Percentiles rank a stretch among this genome's conserved stretches.
These are phyloP conservation scores for Benthosema pterotum DNA, from an alignment of 2,797 vertebrate species.

Conservation along the genomic window DNA sequence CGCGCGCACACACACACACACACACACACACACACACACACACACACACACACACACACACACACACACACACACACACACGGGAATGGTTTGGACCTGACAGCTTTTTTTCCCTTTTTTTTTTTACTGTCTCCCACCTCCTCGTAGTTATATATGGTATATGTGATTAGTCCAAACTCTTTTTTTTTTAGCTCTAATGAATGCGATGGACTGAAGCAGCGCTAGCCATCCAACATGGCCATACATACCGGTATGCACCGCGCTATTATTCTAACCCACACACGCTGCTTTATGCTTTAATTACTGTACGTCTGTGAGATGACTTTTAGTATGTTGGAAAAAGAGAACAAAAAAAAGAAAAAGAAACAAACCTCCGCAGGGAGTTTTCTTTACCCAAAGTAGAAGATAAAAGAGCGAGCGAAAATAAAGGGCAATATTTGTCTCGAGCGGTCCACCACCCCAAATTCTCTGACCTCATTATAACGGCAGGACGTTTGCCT, in stretches of 20 bases:
- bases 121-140: not conserved
- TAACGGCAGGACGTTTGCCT: slow-evolving; percentile 61
- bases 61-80: too few relatives aligned
- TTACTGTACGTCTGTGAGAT: too few relatives aligned
- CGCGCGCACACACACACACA: not conserved
- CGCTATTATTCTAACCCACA: slow-evolving; percentile 32
- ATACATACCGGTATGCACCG: too few relatives aligned
- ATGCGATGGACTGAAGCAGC: slow-evolving; percentile 7
- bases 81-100: too few relatives aligned
- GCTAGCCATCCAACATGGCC: not conserved
- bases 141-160: not conserved
- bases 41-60: too few relatives aligned
- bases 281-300: too few relatives aligned
- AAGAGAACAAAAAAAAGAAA: slow-evolving; percentile 13
- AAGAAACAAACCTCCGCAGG: slow-evolving; percentile 45
- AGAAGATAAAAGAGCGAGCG: slow-evolving; percentile 11
- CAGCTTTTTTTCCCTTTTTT: too few relatives aligned
- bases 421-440: slow-evolving; percentile 52
- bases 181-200: not conserved
- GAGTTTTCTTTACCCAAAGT: slow-evolving; percentile 15
- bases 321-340: slow-evolving; percentile 58
- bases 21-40: too few relatives aligned
- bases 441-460: slow-evolving; percentile 42
- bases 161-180: slow-evolving; percentile 24
- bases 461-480: slow-evolving; percentile 50